These are phyloP conservation scores for Leptopilina syphax DNA, from an alignment of 2,888 invertebrate genomes.

Conservation along the genomic window DNA sequence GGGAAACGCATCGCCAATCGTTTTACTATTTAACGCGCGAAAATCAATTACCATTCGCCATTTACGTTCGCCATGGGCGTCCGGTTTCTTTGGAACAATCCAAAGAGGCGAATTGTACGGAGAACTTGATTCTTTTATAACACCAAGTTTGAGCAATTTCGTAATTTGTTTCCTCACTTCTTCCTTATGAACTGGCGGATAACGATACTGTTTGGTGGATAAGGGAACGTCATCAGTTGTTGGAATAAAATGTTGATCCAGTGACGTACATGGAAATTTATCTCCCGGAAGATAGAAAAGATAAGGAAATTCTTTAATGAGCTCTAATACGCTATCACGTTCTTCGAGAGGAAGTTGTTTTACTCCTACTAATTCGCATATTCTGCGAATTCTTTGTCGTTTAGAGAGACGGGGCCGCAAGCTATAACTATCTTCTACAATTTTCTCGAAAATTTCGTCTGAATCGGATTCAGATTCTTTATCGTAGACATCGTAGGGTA, in stretches of 20 bases:
- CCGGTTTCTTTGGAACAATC: slow-evolving; percentile 50
- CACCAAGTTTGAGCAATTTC: neutral
- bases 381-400: neutral
- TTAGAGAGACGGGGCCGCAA: too few species aligned
- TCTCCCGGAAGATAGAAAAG: neutral
- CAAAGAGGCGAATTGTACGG: slow-evolving; percentile 40
- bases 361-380: neutral
- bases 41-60: slow-evolving; percentile 51
- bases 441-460: neutral
- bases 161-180: neutral
- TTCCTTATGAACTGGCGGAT: neutral
- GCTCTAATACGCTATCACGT: neutral
- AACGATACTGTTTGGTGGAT: neutral
- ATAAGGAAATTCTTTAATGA: neutral
- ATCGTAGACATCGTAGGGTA: neutral
- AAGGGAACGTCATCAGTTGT: neutral
- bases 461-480: neutral
- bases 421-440: neutral
- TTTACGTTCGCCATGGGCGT: slow-evolving; percentile 39
- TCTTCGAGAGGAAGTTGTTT: neutral
- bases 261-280: neutral
- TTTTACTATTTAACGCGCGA: slow-evolving; percentile 47
- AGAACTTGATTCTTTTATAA: neutral
- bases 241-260: neutral
- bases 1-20: slow-evolving; percentile 46